phyloP scores from a whole-genome alignment of 2,797 vertebrate genomes.

The Columba guinea region DNA sequence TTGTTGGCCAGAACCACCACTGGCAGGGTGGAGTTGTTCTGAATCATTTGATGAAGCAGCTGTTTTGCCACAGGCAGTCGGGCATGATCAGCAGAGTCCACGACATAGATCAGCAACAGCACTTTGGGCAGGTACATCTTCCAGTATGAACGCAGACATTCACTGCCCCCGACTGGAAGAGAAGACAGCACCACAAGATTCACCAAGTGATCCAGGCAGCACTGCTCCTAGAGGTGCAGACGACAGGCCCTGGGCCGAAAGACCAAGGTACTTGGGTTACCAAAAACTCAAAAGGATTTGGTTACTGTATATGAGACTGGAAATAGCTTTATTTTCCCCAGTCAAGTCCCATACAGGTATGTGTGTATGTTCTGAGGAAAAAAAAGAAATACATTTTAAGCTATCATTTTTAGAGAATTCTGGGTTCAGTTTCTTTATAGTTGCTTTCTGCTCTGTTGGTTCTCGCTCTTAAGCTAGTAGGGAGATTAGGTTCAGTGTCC shows the following conservation, averaged over 20 bases:
- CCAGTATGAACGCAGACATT: conserved; percentile 87
- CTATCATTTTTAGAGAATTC: background rate
- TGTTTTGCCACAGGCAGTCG: conserved; percentile 86
- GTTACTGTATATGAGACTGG: background rate
- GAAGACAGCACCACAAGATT: conserved; percentile 15
- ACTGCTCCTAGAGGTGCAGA: background rate
- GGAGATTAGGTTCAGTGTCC: background rate
- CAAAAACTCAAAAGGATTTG: background rate
- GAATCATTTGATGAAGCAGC: conserved; percentile 85
- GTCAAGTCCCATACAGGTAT: background rate
- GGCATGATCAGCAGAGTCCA: conserved; percentile 85
- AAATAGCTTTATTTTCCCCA: background rate
- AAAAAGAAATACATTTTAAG: background rate
- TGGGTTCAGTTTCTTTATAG: background rate
- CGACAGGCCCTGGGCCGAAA: background rate
- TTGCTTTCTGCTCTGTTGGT: background rate
- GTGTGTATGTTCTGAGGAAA: background rate
- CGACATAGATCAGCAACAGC: conserved; percentile 88
- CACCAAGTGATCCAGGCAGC: background rate
- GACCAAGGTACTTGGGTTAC: background rate
- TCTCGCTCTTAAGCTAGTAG: background rate
- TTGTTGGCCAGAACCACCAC: conserved; percentile 95
- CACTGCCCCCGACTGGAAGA: conserved; percentile 87
- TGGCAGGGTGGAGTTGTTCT: conserved; percentile 80
- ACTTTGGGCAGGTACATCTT: conserved; percentile 84